Base-by-base conservation (phyloP, 2,888 invertebrate genomes). In the Callyntrura guangdongensis region DNA sequence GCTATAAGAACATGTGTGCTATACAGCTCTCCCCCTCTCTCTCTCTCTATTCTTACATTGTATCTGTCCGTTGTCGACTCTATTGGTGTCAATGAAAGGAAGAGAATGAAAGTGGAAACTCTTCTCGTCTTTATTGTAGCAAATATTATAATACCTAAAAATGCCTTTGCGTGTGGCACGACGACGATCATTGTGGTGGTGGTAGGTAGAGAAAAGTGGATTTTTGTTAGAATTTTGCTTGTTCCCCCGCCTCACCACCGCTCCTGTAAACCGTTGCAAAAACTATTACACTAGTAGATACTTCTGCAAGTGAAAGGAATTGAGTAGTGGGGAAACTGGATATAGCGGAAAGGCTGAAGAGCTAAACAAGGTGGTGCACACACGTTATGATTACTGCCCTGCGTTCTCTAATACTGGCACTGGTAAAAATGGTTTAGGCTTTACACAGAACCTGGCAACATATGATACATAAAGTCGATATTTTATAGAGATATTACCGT, bases 41-140 rank as follows among this genome's bases (percentile, higher is more conserved):
- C n/a, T n/a, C 47, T 47, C 9, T 0, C 14, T 8, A 47, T n/a
- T 72, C 72, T 20, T 72, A 72, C 36, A 6, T 47, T 72, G 72
- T 69, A 36, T n/a, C 20, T 47, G 72, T 47, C 72, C n/a, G 0
- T 72, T 64, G 22, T 72, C 22, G 11, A 47, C 72, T 47, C 17
- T 47, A 47, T 47, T 72, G 72, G 72, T 72, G 72, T 72, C 72
- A 72, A 72, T 72, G 25, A 72, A 72, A 47, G 79, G 25, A 79
- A 79, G 53, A 79, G 79, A 79, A 53, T 56, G 79, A 79, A 79
- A 79, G 20, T 79, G 20, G 56, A 79, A 56, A 53, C 27, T 53
- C 56, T 56, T 53, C 79, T 79, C 25, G 17, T 79, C 56, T 8
- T 25, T 45, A 47, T 72, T 17, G 72, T 72, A 72, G 72, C 47